A percentile compares a stretch with the other conserved stretches of the same genome.
These are phyloP conservation scores for Chaetodon trifasciatus DNA, from an alignment of 2,797 vertebrate genomes.

Conservation along the genomic window DNA sequence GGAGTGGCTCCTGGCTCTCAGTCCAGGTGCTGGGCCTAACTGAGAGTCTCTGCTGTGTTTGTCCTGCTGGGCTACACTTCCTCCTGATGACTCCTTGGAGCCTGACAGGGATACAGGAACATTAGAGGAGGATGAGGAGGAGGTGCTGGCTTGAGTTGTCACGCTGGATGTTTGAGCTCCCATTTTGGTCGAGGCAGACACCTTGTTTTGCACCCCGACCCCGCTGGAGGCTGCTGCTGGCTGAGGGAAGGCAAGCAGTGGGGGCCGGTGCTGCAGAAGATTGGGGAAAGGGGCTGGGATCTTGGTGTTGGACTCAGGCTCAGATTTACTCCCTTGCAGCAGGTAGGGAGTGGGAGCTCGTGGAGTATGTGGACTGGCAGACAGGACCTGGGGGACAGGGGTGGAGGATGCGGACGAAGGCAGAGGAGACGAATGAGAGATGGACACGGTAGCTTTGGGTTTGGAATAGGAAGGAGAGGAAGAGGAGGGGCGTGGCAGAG, in stretches of 20 bases:
- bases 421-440: conserved; percentile 86
- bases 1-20: conserved; percentile 94
- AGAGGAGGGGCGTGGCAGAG: conserved; percentile 79
- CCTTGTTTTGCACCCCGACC: conserved; percentile 86
- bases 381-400: conserved; percentile 84
- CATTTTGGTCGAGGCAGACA: conserved; percentile 73
- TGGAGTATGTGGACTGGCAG: conserved; percentile 87
- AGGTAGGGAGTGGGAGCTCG: conserved; percentile 89
- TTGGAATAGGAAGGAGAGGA: conserved; percentile 87
- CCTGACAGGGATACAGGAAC: conserved; percentile 77
- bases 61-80: conserved; percentile 78
- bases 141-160: conserved; percentile 75
- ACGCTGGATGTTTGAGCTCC: conserved; percentile 78
- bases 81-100: conserved; percentile 82
- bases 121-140: conserved; percentile 82
- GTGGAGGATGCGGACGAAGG: conserved; percentile 85
- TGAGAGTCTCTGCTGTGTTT: conserved; percentile 86
- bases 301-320: conserved; percentile 86
- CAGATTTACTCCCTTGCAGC: conserved; percentile 83
- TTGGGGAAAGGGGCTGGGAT: conserved; percentile 95
- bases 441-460: conserved; percentile 84
- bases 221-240: conserved; percentile 88
- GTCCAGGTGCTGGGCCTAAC: conserved; percentile 83
- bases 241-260: conserved; percentile 92
- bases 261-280: conserved; percentile 93